phyloP scores from a whole-genome alignment of 2,797 vertebrate genomes.

The Artibeus lituratus region DNA sequence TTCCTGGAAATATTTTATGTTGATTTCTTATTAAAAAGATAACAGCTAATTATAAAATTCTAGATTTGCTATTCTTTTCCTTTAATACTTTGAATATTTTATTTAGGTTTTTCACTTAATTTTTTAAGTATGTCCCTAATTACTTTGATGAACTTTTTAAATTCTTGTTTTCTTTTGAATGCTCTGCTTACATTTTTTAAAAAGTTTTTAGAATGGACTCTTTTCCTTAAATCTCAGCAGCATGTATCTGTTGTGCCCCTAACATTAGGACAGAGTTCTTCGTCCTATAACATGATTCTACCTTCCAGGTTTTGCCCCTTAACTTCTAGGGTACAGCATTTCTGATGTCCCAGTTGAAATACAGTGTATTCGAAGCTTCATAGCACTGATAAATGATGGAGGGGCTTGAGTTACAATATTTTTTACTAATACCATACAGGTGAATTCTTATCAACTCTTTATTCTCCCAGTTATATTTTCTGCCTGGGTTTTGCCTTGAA shows the following conservation, averaged over 20 bases:
- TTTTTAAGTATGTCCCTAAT: background rate
- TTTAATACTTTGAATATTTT: background rate
- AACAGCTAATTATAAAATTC: background rate
- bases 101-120: background rate
- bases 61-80: background rate
- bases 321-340: background rate
- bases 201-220: background rate
- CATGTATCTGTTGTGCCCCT: background rate
- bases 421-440: background rate
- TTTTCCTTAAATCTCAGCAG: background rate
- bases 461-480: background rate
- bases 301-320: background rate
- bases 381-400: background rate
- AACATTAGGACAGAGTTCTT: background rate
- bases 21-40: background rate
- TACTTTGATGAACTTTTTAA: background rate
- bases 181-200: background rate
- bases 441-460: background rate
- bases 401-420: background rate
- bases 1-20: background rate
- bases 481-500: background rate
- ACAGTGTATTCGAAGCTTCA: background rate
- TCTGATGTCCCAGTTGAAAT: background rate
- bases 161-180: background rate
- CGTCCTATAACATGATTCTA: background rate